phyloP scores from a whole-genome alignment of 2,888 invertebrate species.

The Lottia scabra region DNA sequence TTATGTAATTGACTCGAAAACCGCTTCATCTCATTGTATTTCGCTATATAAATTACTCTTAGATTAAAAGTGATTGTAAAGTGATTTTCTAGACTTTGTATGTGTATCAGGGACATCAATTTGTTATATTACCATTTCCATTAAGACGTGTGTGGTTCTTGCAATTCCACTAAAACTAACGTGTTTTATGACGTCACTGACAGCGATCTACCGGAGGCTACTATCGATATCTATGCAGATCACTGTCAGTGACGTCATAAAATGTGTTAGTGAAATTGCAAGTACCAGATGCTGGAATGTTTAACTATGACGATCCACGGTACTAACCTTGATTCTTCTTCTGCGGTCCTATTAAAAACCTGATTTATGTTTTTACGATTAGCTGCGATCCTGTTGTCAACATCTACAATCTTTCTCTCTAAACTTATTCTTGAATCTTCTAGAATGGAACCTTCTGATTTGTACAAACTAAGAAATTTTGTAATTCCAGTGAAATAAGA shows the following conservation, averaged over 20 bases:
- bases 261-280: not conserved
- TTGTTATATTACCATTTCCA: too few species aligned
- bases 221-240: too few species aligned
- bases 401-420: constrained; percentile 45
- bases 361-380: constrained; percentile 40
- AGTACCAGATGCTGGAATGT: not conserved
- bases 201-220: too few species aligned
- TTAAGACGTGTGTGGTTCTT: too few species aligned
- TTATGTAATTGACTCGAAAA: not conserved
- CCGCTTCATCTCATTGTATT: too few species aligned
- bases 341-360: constrained; percentile 7
- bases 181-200: too few species aligned
- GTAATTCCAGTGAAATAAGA: constrained; percentile 31
- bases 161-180: too few species aligned
- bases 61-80: too few species aligned
- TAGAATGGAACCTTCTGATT: constrained; percentile 37
- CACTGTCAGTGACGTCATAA: too few species aligned
- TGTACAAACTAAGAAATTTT: constrained; percentile 46
- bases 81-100: too few species aligned
- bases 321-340: not conserved
- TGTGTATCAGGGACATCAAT: too few species aligned
- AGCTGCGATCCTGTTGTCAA: constrained; percentile 51
- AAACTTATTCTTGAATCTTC: constrained; percentile 44
- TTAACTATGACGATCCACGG: not conserved
- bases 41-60: too few species aligned